Base-by-base conservation (phyloP, 1,140 invertebrate genomes). In the Trypoxylus dichotomus region DNA sequence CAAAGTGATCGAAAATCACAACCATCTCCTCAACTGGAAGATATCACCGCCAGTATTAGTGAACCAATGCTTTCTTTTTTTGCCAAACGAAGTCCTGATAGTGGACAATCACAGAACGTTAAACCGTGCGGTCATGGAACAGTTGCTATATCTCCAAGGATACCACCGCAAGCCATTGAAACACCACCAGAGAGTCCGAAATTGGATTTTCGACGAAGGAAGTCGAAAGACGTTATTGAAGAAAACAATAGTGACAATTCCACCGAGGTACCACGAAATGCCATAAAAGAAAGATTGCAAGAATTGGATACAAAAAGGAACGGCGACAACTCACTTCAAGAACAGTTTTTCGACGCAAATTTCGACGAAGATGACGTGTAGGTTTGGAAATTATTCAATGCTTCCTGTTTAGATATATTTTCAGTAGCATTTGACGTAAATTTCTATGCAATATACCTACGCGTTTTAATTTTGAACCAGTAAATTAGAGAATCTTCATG, bases 41-140 rank as follows among this genome's bases (percentile, higher is more conserved):
- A 19, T 54, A 6, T 54, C 15, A 6, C 47, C n/a, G 19, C 15
- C 47, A 19, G 15, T 6, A 54, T n/a, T 54, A 54, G 15, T 24
- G 60, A 68, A 25, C 60, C 21, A 15, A 68, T 68, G 60, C 24
- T 68, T 24, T 68, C 60, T 1, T 29, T 29, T 68, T 27, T 29
- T 15, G 24, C 13, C 60, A 68, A 68, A 68, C 19, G 60, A 24
- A 68, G 60, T 68, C 60, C 60, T 10, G 60, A 68, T 8, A 29
- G 60, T 68, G 60, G 60, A 10, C 60, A 68, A 68, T 0, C 60
- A 13, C 60, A 68, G 19, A 79, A 77, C 37, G 84, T 85, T 0
- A 86, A 86, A 76, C 84, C 85, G 1, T 85, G 84, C 54, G 83
- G 84, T 32, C 85, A 85, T 76, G 85, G 84, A n/a, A 86, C 84